These are phyloP conservation scores for Plectrocnemia conspersa DNA, from an alignment of 1,140 invertebrate species.

Conservation along the genomic window DNA sequence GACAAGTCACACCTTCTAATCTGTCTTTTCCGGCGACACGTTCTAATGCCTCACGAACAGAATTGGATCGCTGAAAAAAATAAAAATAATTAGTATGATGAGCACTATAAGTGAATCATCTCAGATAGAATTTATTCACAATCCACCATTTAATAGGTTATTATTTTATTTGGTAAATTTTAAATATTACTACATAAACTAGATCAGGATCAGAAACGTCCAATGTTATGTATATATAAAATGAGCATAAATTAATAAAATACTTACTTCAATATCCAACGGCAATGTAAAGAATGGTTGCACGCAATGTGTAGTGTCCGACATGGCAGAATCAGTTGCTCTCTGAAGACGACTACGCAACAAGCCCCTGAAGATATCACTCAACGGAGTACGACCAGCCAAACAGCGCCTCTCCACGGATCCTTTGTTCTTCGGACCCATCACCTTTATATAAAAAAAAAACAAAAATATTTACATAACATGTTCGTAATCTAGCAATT, in stretches of 20 bases:
- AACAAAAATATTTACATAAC: constrained; percentile 1
- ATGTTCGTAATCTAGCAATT: not conserved
- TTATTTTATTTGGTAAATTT: no score
- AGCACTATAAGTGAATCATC: no score
- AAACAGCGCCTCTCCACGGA: constrained; percentile 76
- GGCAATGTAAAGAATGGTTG: constrained; percentile 93
- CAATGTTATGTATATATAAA: not conserved
- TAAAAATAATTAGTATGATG: not conserved
- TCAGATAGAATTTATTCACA: no score
- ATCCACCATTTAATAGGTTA: no score
- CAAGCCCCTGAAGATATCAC: constrained; percentile 88
- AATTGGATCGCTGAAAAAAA: constrained; percentile 68
- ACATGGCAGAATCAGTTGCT: constrained; percentile 58
- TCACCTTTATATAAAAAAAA: constrained; percentile 53
- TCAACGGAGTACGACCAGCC: constrained; percentile 80
- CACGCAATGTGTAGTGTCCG: constrained; percentile 66
- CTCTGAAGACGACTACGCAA: constrained; percentile 78
- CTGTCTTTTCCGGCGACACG: constrained; percentile 76
- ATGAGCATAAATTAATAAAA: not conserved
- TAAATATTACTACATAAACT: no score
- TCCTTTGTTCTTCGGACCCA: constrained; percentile 82
- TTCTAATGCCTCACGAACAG: constrained; percentile 81
- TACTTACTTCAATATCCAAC: constrained; percentile 83
- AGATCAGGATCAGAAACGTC: no score
- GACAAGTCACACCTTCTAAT: constrained; percentile 77